These are phyloP conservation scores for Epistrophe grossulariae DNA, from an alignment of 2,888 invertebrate genomes.

Conservation along the genomic window DNA sequence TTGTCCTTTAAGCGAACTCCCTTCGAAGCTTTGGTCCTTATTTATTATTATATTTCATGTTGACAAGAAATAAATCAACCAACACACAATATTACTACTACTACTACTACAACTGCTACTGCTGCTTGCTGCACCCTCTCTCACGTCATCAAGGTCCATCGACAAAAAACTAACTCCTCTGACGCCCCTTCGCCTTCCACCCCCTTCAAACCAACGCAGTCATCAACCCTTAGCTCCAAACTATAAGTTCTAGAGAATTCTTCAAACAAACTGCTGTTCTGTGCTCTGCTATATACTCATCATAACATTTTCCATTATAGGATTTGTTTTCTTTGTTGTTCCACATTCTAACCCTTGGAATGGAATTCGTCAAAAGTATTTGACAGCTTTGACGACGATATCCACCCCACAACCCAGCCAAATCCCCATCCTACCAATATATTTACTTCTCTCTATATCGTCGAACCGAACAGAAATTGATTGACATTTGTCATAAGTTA, in stretches of 20 bases:
- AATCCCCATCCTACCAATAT: too few species aligned
- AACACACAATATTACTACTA: slow-evolving; percentile 38
- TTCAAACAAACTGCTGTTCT: slow-evolving; percentile 37
- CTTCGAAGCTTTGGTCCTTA: slow-evolving; percentile 68
- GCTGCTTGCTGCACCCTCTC: slow-evolving; percentile 67
- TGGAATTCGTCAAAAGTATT: slow-evolving; percentile 75
- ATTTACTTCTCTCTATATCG: slow-evolving; percentile 20
- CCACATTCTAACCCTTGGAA: slow-evolving; percentile 65
- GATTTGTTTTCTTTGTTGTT: slow-evolving; percentile 50
- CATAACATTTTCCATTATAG: slow-evolving; percentile 73
- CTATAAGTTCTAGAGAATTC: slow-evolving; percentile 29
- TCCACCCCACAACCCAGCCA: slow-evolving; percentile 51
- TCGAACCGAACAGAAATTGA: slow-evolving; percentile 70
- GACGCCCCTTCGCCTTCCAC: neutral
- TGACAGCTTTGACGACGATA: slow-evolving; percentile 73
- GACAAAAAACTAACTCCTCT: slow-evolving; percentile 38
- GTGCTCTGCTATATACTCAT: slow-evolving; percentile 39
- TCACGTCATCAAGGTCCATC: slow-evolving; percentile 75
- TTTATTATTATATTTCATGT: slow-evolving; percentile 76
- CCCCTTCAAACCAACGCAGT: neutral
- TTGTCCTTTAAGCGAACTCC: slow-evolving; percentile 39
- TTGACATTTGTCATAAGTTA: slow-evolving; percentile 76
- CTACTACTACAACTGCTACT: neutral
- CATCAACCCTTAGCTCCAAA: neutral
- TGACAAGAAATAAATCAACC: slow-evolving; percentile 76